Percentiles rank a stretch among this genome's conserved stretches.
Evolutionary conservation across 2,113 vertebrate genomes (phyloP).

Genomic region (Saguinus imperator): DNA sequence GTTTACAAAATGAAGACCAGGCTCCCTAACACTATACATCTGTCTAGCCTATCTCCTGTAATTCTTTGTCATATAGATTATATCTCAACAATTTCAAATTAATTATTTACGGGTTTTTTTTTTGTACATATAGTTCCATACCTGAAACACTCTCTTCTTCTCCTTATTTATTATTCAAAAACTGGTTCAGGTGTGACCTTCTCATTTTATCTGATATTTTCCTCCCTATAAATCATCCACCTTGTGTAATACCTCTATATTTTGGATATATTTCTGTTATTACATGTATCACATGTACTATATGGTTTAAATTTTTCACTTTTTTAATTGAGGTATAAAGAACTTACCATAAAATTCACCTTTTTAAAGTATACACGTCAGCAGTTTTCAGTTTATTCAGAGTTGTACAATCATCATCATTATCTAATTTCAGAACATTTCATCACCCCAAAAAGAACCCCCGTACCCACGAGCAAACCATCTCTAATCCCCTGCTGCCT

Average conservation of each 20-base stretch:
- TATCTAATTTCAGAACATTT: background rate
- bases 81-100: background rate
- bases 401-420: background rate
- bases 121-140: background rate
- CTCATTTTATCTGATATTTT: background rate
- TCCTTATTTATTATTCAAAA: background rate
- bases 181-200: background rate
- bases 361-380: background rate
- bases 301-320: background rate
- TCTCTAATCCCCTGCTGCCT: fast-evolving
- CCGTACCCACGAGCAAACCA: background rate
- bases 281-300: no score
- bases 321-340: background rate
- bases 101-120: background rate
- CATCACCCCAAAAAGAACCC: background rate
- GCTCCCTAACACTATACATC: background rate
- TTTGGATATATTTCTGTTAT: background rate
- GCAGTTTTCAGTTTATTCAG: background rate
- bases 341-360: background rate
- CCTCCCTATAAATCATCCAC: background rate
- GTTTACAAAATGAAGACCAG: background rate
- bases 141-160: background rate
- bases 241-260: background rate
- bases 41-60: no score
- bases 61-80: background rate